phyloP scores from a whole-genome alignment of 2,113 vertebrate genomes.

The Notarius lentiginosus region DNA sequence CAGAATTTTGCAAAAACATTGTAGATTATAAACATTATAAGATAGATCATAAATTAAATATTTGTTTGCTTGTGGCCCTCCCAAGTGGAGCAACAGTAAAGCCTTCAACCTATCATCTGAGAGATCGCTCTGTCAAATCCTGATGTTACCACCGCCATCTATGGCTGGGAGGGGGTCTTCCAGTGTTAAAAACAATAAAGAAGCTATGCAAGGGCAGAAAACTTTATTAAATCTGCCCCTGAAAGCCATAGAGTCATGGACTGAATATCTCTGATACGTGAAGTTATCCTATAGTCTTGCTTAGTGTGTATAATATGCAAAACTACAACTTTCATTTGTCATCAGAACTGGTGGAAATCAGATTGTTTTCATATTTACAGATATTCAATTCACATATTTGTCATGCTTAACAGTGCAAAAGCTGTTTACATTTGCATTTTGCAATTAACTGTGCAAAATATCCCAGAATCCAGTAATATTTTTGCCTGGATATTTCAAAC shows the following conservation, averaged over 20 bases:
- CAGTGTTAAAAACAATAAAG: not conserved
- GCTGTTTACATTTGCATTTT: not conserved
- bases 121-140: no score
- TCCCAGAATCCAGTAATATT: no score
- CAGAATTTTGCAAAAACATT: no score
- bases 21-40: no score
- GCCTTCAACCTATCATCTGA: no score
- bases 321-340: not conserved
- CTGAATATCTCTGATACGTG: not conserved
- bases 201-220: not conserved
- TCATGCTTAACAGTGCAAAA: not conserved
- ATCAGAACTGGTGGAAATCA: not conserved
- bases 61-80: no score
- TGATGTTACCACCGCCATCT: no score
- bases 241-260: no score
- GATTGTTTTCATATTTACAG: not conserved
- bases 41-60: no score
- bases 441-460: no score
- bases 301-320: not conserved
- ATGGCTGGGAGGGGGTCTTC: not conserved
- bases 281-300: not conserved
- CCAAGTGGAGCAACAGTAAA: no score
- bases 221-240: not conserved
- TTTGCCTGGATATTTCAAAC: no score
- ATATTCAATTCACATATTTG: not conserved